These are phyloP conservation scores for Mustelus asterias DNA, from an alignment of 2,113 vertebrate species.

Conservation along the genomic window DNA sequence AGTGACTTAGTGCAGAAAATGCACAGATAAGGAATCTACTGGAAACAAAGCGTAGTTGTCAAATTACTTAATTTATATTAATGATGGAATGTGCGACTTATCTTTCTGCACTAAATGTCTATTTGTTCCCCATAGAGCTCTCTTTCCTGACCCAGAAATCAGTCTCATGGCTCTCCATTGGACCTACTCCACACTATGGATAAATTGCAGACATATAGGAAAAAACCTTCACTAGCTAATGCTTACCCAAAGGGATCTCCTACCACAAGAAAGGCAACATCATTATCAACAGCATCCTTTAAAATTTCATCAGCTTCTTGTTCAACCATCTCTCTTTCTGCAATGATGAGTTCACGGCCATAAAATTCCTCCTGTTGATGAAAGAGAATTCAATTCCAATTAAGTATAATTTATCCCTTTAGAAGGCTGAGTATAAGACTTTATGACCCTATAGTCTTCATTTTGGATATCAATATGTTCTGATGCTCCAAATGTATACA, in stretches of 20 bases:
- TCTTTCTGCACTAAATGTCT: too few species aligned
- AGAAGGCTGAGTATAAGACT: not conserved
- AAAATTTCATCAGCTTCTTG: conserved; percentile 83
- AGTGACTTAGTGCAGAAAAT: not conserved
- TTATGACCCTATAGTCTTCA: not conserved
- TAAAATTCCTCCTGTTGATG: conserved; percentile 85
- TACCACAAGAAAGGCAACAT: conserved; percentile 90
- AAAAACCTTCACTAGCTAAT: not conserved
- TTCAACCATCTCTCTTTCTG: conserved; percentile 88
- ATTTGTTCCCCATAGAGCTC: not conserved
- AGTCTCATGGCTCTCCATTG: not conserved
- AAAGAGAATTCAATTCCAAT: conserved; percentile 42
- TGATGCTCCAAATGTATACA: not conserved
- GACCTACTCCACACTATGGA: not conserved
- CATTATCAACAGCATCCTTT: conserved; percentile 66
- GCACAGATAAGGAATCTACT: not conserved
- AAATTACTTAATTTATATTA: not conserved
- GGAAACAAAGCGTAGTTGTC: not conserved
- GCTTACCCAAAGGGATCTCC: conserved; percentile 95
- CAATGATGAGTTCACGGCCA: conserved; percentile 80
- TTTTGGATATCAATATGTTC: not conserved
- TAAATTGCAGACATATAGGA: not conserved
- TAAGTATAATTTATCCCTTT: not conserved
- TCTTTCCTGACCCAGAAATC: not conserved
- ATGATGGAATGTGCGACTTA: not conserved